These are phyloP conservation scores for Rhamnusium bicolor DNA, from an alignment of 2,888 invertebrate genomes.

Conservation along the genomic window DNA sequence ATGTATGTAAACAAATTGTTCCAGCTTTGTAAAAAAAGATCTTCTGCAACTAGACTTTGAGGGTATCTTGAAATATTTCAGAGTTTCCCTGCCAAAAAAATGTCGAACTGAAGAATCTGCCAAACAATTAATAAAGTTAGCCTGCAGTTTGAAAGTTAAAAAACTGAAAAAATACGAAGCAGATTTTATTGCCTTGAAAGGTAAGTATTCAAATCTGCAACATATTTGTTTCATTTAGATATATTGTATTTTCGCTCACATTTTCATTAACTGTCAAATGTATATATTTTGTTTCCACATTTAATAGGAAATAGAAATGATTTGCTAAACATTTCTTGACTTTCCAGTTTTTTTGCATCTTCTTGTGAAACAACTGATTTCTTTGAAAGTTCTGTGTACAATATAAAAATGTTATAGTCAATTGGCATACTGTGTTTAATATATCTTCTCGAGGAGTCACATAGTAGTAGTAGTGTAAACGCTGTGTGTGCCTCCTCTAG, in stretches of 20 bases:
- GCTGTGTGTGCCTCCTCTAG: constrained; percentile 63
- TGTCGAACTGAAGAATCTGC: constrained; percentile 94
- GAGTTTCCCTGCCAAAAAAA: constrained; percentile 96
- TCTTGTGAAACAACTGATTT: too few species aligned
- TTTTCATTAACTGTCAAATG: too few species aligned
- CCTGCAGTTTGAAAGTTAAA: constrained; percentile 93
- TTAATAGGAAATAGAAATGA: too few species aligned
- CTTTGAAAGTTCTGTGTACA: too few species aligned
- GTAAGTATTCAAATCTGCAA: constrained; percentile 67
- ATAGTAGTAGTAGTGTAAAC: constrained; percentile 49
- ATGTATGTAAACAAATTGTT: constrained; percentile 45
- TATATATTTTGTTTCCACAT: too few species aligned
- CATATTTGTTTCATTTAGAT: too few species aligned
- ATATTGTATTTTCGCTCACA: too few species aligned
- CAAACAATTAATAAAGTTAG: constrained; percentile 89
- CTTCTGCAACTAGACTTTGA: constrained; percentile 96
- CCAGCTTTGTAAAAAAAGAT: constrained; percentile 88
- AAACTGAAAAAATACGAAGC: constrained; percentile 95
- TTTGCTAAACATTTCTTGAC: too few species aligned
- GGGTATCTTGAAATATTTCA: constrained; percentile 97
- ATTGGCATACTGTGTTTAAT: too few species aligned
- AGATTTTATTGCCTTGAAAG: constrained; percentile 87
- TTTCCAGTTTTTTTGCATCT: too few species aligned
- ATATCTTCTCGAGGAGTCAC: constrained; percentile 45
- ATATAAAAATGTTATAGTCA: too few species aligned